phyloP scores from a whole-genome alignment of 2,888 invertebrate species.

The Theodoxus fluviatilis region DNA sequence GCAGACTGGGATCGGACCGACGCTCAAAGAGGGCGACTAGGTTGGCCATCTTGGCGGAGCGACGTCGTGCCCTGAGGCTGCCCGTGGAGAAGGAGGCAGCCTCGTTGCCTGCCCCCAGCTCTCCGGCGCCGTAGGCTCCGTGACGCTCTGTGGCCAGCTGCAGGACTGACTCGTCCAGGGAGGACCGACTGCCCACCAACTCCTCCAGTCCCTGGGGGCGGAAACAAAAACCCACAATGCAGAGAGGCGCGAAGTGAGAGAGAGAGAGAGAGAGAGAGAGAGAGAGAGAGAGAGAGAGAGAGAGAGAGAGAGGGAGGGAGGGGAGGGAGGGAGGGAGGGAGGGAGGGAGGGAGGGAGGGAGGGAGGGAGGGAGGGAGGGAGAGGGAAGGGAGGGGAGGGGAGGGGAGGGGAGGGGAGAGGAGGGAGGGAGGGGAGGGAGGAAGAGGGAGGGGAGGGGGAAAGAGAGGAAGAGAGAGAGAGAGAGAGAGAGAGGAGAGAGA shows the following conservation, averaged over 20 bases:
- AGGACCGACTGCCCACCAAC: conserved; percentile 43
- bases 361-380: background rate
- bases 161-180: conserved; percentile 51
- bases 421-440: too few relatives aligned
- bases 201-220: too few relatives aligned
- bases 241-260: background rate
- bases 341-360: background rate
- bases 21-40: conserved; percentile 54
- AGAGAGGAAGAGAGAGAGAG: too few relatives aligned
- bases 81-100: conserved; percentile 42
- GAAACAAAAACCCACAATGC: too few relatives aligned
- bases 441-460: too few relatives aligned
- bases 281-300: background rate
- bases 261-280: background rate
- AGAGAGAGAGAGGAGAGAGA: too few relatives aligned
- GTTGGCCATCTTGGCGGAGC: conserved; percentile 50
- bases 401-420: too few relatives aligned
- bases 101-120: conserved; percentile 32
- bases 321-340: too few relatives aligned
- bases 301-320: too few relatives aligned
- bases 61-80: conserved; percentile 44
- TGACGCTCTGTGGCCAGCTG: conserved; percentile 48
- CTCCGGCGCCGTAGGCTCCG: conserved; percentile 37
- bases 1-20: conserved; percentile 37
- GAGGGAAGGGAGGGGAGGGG: background rate